Percentiles rank a stretch among this genome's conserved stretches.
Evolutionary conservation across 53 echinoderm and acorn worm species (phyloP).

Genomic region (Mesocentrotus franciscanus): DNA sequence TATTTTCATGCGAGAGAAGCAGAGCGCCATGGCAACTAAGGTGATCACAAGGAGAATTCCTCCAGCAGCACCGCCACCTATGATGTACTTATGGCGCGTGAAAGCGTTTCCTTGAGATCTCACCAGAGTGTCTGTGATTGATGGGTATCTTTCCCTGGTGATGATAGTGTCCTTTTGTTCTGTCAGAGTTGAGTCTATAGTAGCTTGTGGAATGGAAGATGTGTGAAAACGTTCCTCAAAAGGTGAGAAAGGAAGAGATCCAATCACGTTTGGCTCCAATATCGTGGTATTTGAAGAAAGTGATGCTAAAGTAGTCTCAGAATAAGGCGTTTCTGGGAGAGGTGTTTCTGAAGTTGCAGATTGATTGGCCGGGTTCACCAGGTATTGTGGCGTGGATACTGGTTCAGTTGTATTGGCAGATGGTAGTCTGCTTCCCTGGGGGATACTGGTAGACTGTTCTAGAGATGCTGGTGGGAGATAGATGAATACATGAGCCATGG

Average conservation of each 20-base stretch:
- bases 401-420: background rate
- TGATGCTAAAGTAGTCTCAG: background rate
- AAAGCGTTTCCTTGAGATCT: background rate
- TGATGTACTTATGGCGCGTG: background rate
- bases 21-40: background rate
- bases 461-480: conserved; percentile 23
- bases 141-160: background rate
- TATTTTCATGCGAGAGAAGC: conserved; percentile 3
- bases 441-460: background rate
- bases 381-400: background rate
- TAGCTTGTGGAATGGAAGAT: background rate
- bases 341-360: background rate
- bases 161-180: background rate
- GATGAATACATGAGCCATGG: conserved; percentile 9
- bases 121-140: background rate
- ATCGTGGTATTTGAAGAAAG: background rate
- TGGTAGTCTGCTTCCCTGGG: background rate
- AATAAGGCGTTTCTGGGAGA: background rate
- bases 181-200: background rate
- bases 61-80: background rate
- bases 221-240: conserved; percentile 7
- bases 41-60: background rate
- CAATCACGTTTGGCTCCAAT: background rate
- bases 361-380: background rate
- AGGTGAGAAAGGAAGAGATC: background rate